These are phyloP conservation scores for Drosophila chauvacae DNA, from an alignment of 1,140 invertebrate species.

Conservation along the genomic window DNA sequence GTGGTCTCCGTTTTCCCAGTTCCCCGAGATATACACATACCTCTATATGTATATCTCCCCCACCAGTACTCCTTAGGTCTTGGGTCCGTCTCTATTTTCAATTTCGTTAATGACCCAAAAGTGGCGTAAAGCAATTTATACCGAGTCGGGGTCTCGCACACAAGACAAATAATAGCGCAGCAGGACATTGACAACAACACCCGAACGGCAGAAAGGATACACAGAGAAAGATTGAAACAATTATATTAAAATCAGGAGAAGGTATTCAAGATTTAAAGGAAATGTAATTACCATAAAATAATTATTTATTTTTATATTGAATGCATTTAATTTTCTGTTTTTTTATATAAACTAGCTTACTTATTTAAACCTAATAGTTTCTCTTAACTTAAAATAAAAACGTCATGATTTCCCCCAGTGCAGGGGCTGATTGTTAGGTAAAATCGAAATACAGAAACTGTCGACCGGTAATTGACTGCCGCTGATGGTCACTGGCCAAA, in stretches of 20 bases:
- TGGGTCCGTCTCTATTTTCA: constrained; percentile 73
- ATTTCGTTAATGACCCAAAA: constrained; percentile 84
- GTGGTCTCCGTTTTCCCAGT: constrained; percentile 35
- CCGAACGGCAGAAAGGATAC: constrained; percentile 33
- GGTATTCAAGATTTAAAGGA: too few relatives aligned
- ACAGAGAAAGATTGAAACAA: constrained; percentile 4
- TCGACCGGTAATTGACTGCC: constrained; percentile 54
- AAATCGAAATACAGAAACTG: constrained; percentile 24
- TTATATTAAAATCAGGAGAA: not conserved
- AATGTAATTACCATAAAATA: not conserved
- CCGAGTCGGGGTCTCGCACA: constrained; percentile 54
- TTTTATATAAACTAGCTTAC: not conserved
- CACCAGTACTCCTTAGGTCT: constrained; percentile 47
- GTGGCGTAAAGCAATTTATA: constrained; percentile 82
- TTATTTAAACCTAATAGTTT: not conserved
- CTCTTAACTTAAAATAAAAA: not conserved
- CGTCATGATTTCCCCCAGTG: not conserved
- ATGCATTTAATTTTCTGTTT: too few relatives aligned
- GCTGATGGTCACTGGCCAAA: constrained; percentile 56
- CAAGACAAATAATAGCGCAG: constrained; percentile 84
- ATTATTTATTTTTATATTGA: too few relatives aligned
- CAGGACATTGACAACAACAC: constrained; percentile 84
- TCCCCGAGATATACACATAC: not conserved
- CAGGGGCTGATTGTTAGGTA: constrained; percentile 19
- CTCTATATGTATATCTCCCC: not conserved